Conservation (phyloP, 37 sponge, comb jelly and placozoan species). For the Diacarnus erythraeanus region DNA sequence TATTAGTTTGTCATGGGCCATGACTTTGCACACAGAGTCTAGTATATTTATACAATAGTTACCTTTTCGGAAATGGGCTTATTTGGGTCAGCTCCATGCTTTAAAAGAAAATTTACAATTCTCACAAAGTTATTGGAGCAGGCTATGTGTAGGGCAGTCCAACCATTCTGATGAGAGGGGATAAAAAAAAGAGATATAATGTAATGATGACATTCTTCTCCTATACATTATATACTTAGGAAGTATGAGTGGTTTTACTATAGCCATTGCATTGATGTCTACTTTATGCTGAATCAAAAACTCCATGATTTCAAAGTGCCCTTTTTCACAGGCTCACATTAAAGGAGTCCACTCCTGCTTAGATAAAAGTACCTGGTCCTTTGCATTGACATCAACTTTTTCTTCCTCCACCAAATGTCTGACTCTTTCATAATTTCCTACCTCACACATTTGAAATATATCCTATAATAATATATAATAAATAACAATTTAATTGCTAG, state of each 20-base stretch:
- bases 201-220: too few relatives aligned
- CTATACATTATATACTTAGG: neutral
- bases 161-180: neutral
- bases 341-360: conserved; percentile 12
- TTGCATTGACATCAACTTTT: neutral
- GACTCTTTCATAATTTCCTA: neutral
- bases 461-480: neutral
- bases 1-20: neutral
- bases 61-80: neutral
- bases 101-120: neutral
- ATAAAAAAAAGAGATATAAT: neutral
- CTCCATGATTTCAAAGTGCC: conserved; percentile 1
- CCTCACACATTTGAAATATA: neutral
- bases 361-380: neutral
- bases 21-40: neutral
- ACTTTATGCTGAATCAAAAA: conserved; percentile 3
- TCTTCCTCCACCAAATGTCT: neutral
- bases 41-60: neutral
- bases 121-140: neutral
- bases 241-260: neutral
- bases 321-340: conserved; percentile 13
- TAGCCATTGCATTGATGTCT: neutral
- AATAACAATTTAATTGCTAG: neutral
- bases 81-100: neutral
- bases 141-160: conserved; percentile 8